phyloP scores from a whole-genome alignment of 1,140 invertebrate genomes.

The Tetranychus urticae region DNA sequence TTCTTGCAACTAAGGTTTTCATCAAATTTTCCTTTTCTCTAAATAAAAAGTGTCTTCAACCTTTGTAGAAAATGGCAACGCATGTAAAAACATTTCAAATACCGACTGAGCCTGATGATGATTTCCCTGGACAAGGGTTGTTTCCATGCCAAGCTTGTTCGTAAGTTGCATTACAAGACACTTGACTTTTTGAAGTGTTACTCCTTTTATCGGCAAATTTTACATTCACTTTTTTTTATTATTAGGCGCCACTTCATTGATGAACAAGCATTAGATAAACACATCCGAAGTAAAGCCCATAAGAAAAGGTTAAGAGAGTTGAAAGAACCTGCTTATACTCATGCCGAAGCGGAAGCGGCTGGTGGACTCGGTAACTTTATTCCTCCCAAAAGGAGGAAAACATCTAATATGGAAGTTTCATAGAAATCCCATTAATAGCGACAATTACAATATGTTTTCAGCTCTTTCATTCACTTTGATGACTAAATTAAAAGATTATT shows the following conservation, averaged over 20 bases:
- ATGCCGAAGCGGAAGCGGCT: conserved; percentile 6
- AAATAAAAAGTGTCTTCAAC: too few species aligned
- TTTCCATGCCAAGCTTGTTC: conserved; percentile 2
- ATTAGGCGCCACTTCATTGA: conserved; percentile 7
- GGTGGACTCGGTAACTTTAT: conserved; percentile 2
- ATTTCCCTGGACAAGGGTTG: conserved; percentile 4
- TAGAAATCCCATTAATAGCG: too few species aligned
- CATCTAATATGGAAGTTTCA: too few species aligned
- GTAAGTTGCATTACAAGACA: background rate
- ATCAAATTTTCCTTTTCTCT: too few species aligned
- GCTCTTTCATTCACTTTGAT: too few species aligned
- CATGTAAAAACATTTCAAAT: too few species aligned
- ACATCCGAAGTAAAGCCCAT: conserved; percentile 5
- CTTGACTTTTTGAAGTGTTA: background rate
- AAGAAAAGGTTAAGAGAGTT: conserved; percentile 6
- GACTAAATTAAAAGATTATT: too few species aligned
- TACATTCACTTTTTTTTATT: background rate
- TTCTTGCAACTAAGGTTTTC: too few species aligned
- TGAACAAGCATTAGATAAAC: conserved; percentile 1
- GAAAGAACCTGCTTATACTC: conserved; percentile 2
- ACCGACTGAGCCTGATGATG: background rate
- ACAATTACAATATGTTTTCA: too few species aligned
- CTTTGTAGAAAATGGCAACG: too few species aligned
- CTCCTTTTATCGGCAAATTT: background rate
- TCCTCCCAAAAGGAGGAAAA: too few species aligned